These are phyloP conservation scores for Xenopus petersii DNA, from an alignment of 2,797 vertebrate genomes.

Conservation along the genomic window DNA sequence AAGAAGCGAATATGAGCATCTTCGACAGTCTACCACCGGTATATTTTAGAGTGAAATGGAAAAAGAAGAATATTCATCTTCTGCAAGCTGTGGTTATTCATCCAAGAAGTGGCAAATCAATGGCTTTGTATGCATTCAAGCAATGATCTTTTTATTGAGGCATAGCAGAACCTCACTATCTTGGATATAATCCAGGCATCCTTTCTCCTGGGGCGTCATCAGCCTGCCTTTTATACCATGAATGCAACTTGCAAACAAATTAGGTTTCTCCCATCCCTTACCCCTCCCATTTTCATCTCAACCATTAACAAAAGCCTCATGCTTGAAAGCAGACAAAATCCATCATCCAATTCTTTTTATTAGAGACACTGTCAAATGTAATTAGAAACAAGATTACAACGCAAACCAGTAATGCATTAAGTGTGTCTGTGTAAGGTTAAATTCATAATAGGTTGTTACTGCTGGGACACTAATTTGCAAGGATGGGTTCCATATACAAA, in stretches of 20 bases:
- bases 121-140: neutral
- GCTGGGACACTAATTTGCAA: neutral
- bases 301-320: neutral
- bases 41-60: too few relatives aligned
- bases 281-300: neutral
- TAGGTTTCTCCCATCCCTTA: neutral
- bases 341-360: slow-evolving; percentile 10
- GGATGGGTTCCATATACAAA: neutral
- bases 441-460: neutral
- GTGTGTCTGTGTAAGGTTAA: neutral
- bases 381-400: slow-evolving; percentile 7
- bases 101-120: neutral
- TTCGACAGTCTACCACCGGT: too few relatives aligned
- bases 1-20: too few relatives aligned
- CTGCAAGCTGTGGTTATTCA: neutral
- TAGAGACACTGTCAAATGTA: slow-evolving; percentile 10
- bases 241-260: slow-evolving; percentile 7
- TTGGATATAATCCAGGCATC: slow-evolving; percentile 2
- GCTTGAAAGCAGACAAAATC: slow-evolving; percentile 4
- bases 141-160: neutral
- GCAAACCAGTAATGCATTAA: slow-evolving; percentile 4
- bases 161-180: neutral
- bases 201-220: neutral
- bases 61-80: too few relatives aligned
- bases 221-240: neutral